Conservation (phyloP, 2,113 vertebrate species). For the Octodon degus region DNA sequence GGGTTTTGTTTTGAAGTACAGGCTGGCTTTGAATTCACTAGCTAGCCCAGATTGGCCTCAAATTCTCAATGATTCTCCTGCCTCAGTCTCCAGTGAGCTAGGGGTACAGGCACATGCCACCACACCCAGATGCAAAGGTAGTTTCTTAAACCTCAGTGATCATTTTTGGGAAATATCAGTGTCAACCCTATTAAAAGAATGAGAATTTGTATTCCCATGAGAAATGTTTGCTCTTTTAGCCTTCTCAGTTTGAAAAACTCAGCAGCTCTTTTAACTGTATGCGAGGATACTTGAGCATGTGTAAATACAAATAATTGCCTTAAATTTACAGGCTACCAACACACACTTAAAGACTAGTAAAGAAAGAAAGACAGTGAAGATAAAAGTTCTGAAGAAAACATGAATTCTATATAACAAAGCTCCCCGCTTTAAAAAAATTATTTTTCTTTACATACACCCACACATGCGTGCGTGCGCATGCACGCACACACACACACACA, state of each 20-base stretch:
- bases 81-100: neutral
- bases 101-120: neutral
- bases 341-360: neutral
- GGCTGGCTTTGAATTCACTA: neutral
- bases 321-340: constrained; percentile 3
- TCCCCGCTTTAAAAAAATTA: neutral
- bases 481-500: neutral
- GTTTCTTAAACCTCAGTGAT: constrained; percentile 39
- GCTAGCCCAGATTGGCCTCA: neutral
- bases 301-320: neutral
- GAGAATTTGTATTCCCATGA: neutral
- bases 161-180: constrained; percentile 7
- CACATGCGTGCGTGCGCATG: neutral
- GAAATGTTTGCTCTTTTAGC: neutral
- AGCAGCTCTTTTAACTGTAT: neutral
- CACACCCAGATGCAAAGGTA: neutral
- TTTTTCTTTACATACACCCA: neutral
- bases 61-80: neutral
- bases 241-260: neutral
- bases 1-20: neutral
- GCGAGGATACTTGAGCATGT: neutral
- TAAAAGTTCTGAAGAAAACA: constrained; percentile 42
- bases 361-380: neutral
- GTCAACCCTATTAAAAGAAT: neutral
- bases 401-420: neutral